Evolutionary conservation across 2,113 vertebrate genomes (phyloP), one percentile per base, ranked within the genome.

Genomic region (Oncorhynchus tshawytscha): DNA sequence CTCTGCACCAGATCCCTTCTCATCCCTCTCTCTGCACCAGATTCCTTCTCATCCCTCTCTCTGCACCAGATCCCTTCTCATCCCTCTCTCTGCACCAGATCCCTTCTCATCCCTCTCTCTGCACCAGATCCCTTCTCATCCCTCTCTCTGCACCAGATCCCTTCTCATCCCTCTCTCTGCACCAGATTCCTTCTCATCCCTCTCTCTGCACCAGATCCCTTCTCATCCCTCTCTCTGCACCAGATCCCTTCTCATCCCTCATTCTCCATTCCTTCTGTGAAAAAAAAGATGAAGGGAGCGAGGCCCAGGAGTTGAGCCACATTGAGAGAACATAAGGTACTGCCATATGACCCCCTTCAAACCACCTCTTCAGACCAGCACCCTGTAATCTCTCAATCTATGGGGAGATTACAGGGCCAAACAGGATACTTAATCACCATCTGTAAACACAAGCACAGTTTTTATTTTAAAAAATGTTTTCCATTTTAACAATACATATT

Each of bases 401-500:
- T 45, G 39, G 39, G 39, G 39, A 45, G 39, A 45, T 45, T 45
- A 45, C 39, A 45, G 9, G 39, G 39, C 11, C 39, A 45, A 5
- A 18, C 51, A 54, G 15, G 16, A 13, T 4, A 18, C 51, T 18
- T 18, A 54, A 5, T 54, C 51, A 54, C 16, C 3, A 0, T n/a
- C 22, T 9, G 39, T 11, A n/a, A 68, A 34, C 16, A 68, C 8
- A 22, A 34, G 15, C 67, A 45, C 60, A 75, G 59, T 65, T 25
- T 45, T 45, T 11, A 2, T 66, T 77, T 77, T 15, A 72, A 62
- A 71, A 49, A 67, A 70, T 45, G 70, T 84, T 86, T 74, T 87
- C 74, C 48, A 48, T 86, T 94, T 93, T 91, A 7, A 92, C 92
- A 94, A 94, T 83, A 94, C 60, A 86, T 82, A 75, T 92, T 90